Evolutionary conservation across 2,797 vertebrate species (phyloP).

Genomic region (Channallabes apus): DNA sequence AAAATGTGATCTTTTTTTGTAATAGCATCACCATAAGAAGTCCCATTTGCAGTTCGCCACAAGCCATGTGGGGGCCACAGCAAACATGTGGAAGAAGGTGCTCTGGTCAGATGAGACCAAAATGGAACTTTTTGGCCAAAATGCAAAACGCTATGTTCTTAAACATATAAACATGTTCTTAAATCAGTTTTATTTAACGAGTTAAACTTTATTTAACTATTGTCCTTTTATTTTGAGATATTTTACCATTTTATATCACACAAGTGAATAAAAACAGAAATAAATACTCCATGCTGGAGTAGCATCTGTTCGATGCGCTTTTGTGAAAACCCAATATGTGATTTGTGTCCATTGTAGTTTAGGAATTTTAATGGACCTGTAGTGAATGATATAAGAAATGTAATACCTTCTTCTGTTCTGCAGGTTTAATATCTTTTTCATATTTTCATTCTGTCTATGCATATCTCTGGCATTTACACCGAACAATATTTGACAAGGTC

Average conservation of each 20-base stretch:
- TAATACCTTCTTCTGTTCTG: neutral
- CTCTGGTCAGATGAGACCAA: no score
- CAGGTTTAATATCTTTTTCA: neutral
- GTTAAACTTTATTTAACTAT: neutral
- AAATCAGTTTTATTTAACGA: no score
- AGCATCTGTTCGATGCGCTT: neutral
- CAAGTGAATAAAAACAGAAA: neutral
- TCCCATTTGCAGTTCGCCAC: no score
- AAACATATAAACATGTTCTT: no score
- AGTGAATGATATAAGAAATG: neutral
- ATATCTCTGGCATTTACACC: neutral
- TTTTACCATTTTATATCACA: neutral
- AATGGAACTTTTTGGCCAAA: no score
- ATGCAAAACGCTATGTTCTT: no score
- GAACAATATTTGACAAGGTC: constrained; percentile 3
- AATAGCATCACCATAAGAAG: no score
- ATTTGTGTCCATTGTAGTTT: constrained; percentile 6
- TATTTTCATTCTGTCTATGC: neutral
- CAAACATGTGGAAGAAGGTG: no score
- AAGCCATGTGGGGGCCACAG: no score
- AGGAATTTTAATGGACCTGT: neutral
- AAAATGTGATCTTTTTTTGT: no score
- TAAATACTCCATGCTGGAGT: neutral
- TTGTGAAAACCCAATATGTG: neutral
- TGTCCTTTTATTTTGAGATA: neutral